A percentile compares a stretch with the other conserved stretches of the same genome.
These are phyloP conservation scores for Leiothrix lutea DNA, from an alignment of 2,113 vertebrate species.

Conservation along the genomic window DNA sequence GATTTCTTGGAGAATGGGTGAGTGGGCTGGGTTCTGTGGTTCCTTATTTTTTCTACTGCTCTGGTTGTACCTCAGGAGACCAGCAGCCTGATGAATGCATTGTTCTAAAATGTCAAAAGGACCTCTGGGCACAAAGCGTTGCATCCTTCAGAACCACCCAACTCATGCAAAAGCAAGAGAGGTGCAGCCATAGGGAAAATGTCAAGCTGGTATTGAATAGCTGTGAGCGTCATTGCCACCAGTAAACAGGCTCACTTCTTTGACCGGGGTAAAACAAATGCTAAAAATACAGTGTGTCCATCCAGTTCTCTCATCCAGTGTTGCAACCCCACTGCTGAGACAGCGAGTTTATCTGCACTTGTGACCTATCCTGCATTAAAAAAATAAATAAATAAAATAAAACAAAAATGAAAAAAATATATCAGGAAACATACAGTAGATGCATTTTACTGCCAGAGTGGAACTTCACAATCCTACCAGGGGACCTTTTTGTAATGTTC, in stretches of 20 bases:
- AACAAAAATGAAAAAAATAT: not conserved
- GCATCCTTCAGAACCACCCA: constrained; percentile 36
- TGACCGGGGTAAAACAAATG: not conserved
- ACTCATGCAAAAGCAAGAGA: not conserved
- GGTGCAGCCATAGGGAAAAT: constrained; percentile 36
- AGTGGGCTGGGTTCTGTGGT: not conserved
- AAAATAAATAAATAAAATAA: not conserved
- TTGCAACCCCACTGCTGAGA: constrained; percentile 5
- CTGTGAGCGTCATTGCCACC: not conserved
- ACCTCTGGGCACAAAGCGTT: not conserved
- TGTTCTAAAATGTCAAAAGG: constrained; percentile 57
- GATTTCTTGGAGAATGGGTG: constrained; percentile 17
- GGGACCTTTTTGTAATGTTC: constrained; percentile 77
- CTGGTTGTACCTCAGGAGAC: constrained; percentile 7
- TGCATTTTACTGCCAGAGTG: constrained; percentile 72
- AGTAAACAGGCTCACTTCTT: not conserved
- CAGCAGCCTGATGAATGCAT: constrained; percentile 6
- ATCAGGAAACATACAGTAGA: constrained; percentile 55
- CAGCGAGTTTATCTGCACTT: constrained; percentile 15
- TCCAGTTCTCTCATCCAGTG: not conserved
- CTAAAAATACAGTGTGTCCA: not conserved
- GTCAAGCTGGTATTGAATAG: constrained; percentile 10
- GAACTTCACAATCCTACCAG: constrained; percentile 69
- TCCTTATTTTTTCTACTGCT: not conserved
- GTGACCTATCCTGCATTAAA: not conserved